These are phyloP conservation scores for Xestia rhomboidea DNA, from an alignment of 2,888 invertebrate genomes.

Conservation along the genomic window DNA sequence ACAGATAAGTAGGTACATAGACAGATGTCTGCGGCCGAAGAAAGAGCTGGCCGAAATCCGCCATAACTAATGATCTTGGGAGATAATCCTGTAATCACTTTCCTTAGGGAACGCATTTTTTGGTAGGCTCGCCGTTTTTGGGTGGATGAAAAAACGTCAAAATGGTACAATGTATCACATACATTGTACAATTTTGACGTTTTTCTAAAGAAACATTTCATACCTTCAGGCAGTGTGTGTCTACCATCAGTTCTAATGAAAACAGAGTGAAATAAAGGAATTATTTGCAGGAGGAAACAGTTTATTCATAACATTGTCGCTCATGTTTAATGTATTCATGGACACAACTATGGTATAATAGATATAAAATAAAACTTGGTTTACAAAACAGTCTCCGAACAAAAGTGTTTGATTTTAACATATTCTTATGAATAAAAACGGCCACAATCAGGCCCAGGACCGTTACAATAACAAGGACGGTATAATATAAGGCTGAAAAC, in stretches of 20 bases:
- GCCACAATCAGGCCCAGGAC: background rate
- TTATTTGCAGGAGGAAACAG: background rate
- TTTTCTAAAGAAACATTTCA: background rate
- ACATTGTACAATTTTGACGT: background rate
- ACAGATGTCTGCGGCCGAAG: constrained; percentile 18
- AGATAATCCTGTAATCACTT: constrained; percentile 45
- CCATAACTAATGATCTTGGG: constrained; percentile 47
- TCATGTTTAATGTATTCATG: background rate
- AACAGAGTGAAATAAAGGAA: background rate
- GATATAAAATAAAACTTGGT: background rate
- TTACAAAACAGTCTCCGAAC: background rate
- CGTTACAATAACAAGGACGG: background rate
- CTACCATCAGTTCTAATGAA: background rate
- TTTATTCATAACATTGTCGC: background rate
- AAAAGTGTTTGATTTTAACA: background rate
- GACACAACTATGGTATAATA: background rate
- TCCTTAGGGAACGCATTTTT: constrained; percentile 24
- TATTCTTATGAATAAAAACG: background rate
- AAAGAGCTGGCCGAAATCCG: constrained; percentile 32
- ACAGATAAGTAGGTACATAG: background rate
- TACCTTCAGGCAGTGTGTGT: background rate
- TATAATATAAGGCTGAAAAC: background rate
- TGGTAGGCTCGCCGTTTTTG: background rate
- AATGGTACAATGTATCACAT: too few species aligned
- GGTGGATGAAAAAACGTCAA: too few species aligned